Conservation (phyloP, 2,113 vertebrate species). For the Heterotis niloticus region DNA sequence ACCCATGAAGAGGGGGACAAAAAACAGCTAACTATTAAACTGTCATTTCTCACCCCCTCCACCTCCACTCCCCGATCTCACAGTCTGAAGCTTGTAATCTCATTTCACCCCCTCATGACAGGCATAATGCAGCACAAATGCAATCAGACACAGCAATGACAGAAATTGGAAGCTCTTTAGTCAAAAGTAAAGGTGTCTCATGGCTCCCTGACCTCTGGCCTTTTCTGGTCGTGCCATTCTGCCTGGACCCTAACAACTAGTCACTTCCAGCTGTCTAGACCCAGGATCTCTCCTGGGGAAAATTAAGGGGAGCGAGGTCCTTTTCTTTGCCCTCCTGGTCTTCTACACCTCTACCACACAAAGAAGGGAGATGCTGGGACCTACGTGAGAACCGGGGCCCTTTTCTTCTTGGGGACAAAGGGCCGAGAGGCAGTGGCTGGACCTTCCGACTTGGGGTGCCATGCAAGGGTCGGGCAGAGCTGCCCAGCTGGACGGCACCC, state of each 20-base stretch:
- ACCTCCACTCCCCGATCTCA: constrained; percentile 65
- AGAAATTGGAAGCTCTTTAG: constrained; percentile 74
- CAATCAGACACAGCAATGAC: constrained; percentile 74
- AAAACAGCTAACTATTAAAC: constrained; percentile 76
- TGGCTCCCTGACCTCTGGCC: constrained; percentile 67
- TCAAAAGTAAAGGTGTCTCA: constrained; percentile 75
- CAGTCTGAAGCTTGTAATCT: constrained; percentile 80
- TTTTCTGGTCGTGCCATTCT: constrained; percentile 25
- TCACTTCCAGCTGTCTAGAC: not conserved
- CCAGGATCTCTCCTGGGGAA: constrained; percentile 62
- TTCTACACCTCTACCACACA: constrained; percentile 39
- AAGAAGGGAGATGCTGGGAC: constrained; percentile 53
- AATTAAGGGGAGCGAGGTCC: constrained; percentile 64
- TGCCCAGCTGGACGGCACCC: constrained; percentile 59
- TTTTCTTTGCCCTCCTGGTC: constrained; percentile 23
- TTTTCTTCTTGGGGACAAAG: constrained; percentile 39
- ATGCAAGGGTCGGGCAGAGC: constrained; percentile 34
- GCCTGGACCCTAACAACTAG: constrained; percentile 11
- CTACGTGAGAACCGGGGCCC: constrained; percentile 42
- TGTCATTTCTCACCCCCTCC: constrained; percentile 63
- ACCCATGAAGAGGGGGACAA: not conserved
- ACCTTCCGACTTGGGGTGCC: constrained; percentile 43
- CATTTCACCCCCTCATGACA: constrained; percentile 79
- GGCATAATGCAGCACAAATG: constrained; percentile 72
- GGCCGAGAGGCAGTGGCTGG: constrained; percentile 50